A percentile compares a stretch with the other conserved stretches of the same genome.
These are phyloP conservation scores for Hemitrygon akajei DNA, from an alignment of 2,797 vertebrate genomes.

Conservation along the genomic window DNA sequence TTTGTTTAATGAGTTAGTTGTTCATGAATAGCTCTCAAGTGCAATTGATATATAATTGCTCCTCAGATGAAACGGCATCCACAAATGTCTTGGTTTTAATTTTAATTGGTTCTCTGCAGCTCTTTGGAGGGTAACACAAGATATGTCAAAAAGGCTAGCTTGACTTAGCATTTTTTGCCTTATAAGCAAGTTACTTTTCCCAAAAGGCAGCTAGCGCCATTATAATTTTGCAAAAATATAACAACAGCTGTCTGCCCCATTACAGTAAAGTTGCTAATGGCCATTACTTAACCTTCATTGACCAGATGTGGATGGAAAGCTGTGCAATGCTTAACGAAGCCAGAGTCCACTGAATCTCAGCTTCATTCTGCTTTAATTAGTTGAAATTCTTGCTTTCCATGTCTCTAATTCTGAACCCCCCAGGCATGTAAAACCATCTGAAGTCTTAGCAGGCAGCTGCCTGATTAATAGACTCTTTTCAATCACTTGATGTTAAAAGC, in stretches of 20 bases:
- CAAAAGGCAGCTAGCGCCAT: background rate
- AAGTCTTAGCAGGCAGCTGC: constrained; percentile 1
- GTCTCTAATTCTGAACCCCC: constrained; percentile 27
- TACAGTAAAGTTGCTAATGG: constrained; percentile 33
- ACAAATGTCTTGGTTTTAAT: background rate
- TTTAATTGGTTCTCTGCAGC: background rate
- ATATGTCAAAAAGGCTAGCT: background rate
- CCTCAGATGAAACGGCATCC: background rate
- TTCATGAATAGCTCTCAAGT: background rate
- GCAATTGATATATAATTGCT: background rate
- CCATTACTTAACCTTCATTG: constrained; percentile 31
- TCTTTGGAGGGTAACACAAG: background rate
- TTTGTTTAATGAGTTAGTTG: background rate
- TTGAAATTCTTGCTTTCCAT: constrained; percentile 19
- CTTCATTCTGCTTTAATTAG: constrained; percentile 18
- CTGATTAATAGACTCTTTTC: constrained; percentile 32
- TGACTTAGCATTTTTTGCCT: background rate
- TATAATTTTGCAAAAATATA: background rate
- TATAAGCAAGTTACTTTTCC: background rate
- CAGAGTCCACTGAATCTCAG: background rate
- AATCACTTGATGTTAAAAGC: constrained; percentile 34
- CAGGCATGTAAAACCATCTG: background rate
- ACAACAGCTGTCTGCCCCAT: background rate
- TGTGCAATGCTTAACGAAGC: constrained; percentile 10
- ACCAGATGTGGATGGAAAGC: constrained; percentile 1